Evolutionary conservation across 2,888 invertebrate genomes (phyloP).

Genomic region (Tipula confusa): DNA sequence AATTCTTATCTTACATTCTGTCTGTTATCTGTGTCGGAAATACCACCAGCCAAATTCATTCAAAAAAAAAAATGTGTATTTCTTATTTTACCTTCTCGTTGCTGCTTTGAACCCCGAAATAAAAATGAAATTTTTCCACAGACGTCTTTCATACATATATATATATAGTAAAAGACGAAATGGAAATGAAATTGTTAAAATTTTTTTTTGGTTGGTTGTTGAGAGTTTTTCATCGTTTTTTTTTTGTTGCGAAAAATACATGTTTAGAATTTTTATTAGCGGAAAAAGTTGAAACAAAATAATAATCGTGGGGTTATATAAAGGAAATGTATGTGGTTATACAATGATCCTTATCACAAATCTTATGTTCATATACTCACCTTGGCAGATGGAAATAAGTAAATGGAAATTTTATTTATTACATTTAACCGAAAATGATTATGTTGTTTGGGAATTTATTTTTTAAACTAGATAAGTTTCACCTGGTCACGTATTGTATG

Average conservation of each 20-base stretch:
- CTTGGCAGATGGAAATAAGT: constrained; percentile 3
- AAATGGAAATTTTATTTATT: constrained; percentile 20
- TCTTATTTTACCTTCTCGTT: neutral
- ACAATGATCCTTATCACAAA: neutral
- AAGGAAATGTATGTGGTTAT: neutral
- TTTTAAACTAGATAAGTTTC: neutral
- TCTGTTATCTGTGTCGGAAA: neutral
- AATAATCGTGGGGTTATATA: neutral
- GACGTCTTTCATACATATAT: neutral
- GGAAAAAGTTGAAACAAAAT: neutral
- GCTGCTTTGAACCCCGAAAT: neutral
- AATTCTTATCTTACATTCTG: neutral
- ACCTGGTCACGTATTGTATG: neutral
- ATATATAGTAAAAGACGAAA: neutral
- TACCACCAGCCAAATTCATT: neutral
- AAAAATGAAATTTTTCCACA: neutral
- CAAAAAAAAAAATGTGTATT: neutral
- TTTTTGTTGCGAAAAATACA: neutral
- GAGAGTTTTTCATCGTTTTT: constrained; percentile 12
- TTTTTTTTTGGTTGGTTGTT: neutral
- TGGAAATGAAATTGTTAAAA: neutral
- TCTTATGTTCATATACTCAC: constrained; percentile 20
- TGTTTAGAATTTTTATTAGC: neutral
- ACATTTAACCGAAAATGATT: constrained; percentile 7
- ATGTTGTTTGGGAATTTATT: neutral